Evolutionary conservation across 2,888 invertebrate genomes (phyloP).

Genomic region (Melieria omissa): DNA sequence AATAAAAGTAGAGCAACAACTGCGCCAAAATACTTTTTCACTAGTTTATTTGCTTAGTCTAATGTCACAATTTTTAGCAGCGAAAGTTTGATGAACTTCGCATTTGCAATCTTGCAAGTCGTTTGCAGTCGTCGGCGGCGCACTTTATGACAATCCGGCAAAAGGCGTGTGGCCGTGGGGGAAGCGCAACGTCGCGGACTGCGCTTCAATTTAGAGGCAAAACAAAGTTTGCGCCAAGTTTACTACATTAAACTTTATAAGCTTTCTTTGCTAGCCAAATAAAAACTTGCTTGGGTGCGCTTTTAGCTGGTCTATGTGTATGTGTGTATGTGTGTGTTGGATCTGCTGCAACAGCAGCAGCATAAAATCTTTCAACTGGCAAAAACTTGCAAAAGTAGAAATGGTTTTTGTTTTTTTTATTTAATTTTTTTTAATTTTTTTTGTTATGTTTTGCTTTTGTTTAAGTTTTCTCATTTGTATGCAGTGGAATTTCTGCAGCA

Average conservation of each 20-base stretch:
- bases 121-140: too few species aligned
- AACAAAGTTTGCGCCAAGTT: conserved; percentile 55
- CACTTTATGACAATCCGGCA: too few species aligned
- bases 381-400: conserved; percentile 39
- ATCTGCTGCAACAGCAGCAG: conserved; percentile 7
- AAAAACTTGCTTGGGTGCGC: conserved; percentile 12
- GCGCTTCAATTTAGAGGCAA: conserved; percentile 31
- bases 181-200: conserved; percentile 4
- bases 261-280: conserved; percentile 52
- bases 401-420: conserved; percentile 36
- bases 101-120: too few species aligned
- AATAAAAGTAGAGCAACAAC: too few species aligned
- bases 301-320: not conserved
- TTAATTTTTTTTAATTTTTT: conserved; percentile 36
- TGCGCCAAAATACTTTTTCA: too few species aligned
- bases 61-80: too few species aligned
- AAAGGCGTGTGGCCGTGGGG: too few species aligned
- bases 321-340: conserved; percentile 16
- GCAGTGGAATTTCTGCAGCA: conserved; percentile 60
- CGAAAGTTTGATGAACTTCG: too few species aligned
- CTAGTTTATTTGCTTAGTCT: too few species aligned
- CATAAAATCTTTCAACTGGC: not conserved
- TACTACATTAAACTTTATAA: conserved; percentile 63
- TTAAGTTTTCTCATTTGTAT: conserved; percentile 64
- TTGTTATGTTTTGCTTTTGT: too few species aligned